A percentile compares a stretch with the other conserved stretches of the same genome.
phyloP scores from a whole-genome alignment of 2,888 invertebrate species.

The Patella ulyssiponensis region DNA sequence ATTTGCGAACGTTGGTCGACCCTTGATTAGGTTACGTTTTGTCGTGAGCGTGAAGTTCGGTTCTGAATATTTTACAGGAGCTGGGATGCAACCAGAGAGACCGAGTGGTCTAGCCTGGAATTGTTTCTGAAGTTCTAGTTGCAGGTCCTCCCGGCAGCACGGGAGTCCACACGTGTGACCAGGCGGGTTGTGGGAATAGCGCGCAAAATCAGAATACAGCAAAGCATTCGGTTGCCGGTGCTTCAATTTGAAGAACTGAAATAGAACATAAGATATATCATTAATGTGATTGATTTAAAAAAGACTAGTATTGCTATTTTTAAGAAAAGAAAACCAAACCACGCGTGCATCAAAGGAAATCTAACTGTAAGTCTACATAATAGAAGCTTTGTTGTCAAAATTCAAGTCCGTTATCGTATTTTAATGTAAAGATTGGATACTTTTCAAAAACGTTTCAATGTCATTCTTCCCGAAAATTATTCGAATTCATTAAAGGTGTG shows the following conservation, averaged over 20 bases:
- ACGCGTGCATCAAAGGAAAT: too few species aligned
- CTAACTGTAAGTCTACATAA: too few species aligned
- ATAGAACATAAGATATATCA: background rate
- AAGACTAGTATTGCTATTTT: too few species aligned
- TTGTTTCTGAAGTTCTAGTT: slow-evolving; percentile 39
- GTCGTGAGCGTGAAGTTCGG: slow-evolving; percentile 56
- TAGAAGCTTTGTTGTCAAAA: too few species aligned
- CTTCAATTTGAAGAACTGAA: slow-evolving; percentile 21
- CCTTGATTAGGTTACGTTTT: slow-evolving; percentile 32
- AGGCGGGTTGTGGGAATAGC: slow-evolving; percentile 62
- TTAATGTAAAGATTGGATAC: too few species aligned
- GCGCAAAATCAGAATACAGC: slow-evolving; percentile 46
- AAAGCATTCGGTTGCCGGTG: slow-evolving; percentile 27
- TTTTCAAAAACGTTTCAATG: too few species aligned
- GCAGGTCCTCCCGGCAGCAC: slow-evolving; percentile 57
- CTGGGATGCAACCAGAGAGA: slow-evolving; percentile 8
- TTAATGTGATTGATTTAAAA: too few species aligned
- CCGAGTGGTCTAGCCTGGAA: slow-evolving; percentile 25
- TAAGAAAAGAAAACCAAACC: too few species aligned
- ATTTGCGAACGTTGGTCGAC: slow-evolving; percentile 41
- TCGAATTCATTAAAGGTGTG: too few species aligned
- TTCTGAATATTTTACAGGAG: slow-evolving; percentile 31
- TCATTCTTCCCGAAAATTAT: too few species aligned
- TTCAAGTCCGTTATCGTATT: too few species aligned
- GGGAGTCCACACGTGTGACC: slow-evolving; percentile 66